Conservation (phyloP, 2,797 vertebrate genomes). For the Danio jaintianensis region DNA sequence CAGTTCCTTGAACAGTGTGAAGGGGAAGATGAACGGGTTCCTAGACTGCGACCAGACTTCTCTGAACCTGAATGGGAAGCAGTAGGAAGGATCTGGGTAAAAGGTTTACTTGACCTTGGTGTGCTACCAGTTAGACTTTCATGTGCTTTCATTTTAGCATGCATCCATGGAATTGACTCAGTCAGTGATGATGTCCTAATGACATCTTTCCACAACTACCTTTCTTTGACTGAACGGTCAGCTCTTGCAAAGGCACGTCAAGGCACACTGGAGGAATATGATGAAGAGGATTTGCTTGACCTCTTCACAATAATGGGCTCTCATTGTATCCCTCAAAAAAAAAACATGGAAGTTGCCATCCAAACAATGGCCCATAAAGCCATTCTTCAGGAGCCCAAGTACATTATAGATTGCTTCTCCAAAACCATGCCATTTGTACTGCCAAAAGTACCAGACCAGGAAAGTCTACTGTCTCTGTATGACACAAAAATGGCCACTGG, state of each 20-base stretch:
- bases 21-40: constrained; percentile 45
- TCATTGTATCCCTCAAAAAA: constrained; percentile 48
- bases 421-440: constrained; percentile 27
- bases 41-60: constrained; percentile 41
- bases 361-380: constrained; percentile 58
- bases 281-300: constrained; percentile 48
- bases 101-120: constrained; percentile 51
- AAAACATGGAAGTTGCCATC: constrained; percentile 36
- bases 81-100: constrained; percentile 52
- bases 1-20: neutral
- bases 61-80: constrained; percentile 41
- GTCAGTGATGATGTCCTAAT: constrained; percentile 51
- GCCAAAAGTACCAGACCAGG: constrained; percentile 43
- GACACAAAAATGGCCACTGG: constrained; percentile 50
- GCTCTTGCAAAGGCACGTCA: too few relatives aligned
- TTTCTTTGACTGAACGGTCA: too few relatives aligned
- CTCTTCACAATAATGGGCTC: constrained; percentile 60
- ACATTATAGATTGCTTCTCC: constrained; percentile 56
- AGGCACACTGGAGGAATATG: too few relatives aligned
- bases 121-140: constrained; percentile 43
- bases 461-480: constrained; percentile 58
- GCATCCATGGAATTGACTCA: constrained; percentile 42
- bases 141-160: constrained; percentile 54
- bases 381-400: constrained; percentile 60
- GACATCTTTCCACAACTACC: constrained; percentile 50